phyloP scores from a whole-genome alignment of 2,888 invertebrate genomes.

The Hyposoter dolosus region DNA sequence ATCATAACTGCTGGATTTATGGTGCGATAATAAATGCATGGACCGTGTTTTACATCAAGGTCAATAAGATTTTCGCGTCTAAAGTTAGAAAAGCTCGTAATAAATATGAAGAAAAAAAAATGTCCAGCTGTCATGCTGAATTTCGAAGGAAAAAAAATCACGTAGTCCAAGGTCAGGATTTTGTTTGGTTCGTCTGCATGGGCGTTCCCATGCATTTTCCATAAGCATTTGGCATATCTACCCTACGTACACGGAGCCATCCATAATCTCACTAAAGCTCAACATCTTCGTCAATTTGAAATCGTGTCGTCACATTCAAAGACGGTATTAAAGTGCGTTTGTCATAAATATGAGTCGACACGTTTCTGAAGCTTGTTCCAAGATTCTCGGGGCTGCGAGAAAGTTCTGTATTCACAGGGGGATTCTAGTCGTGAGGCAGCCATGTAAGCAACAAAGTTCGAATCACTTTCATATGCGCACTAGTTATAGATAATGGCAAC shows the following conservation, averaged over 20 bases:
- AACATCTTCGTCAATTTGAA: conserved; percentile 45
- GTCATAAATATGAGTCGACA: conserved; percentile 76
- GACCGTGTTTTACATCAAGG: neutral
- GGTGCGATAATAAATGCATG: neutral
- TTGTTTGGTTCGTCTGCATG: neutral
- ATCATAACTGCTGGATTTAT: conserved; percentile 20
- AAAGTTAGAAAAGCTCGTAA: neutral
- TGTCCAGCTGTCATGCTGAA: neutral
- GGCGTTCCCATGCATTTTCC: neutral
- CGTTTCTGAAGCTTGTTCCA: conserved; percentile 62
- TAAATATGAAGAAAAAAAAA: neutral
- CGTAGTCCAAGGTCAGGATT: neutral
- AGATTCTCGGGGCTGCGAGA: conserved; percentile 36
- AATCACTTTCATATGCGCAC: neutral
- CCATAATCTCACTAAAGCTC: conserved; percentile 48
- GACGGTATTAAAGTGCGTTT: conserved; percentile 70
- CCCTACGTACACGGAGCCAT: conserved; percentile 14
- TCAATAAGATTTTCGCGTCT: neutral
- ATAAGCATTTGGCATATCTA: neutral
- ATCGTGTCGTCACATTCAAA: conserved; percentile 73
- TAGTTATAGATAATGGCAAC: neutral
- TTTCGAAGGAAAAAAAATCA: neutral
- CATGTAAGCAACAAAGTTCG: neutral
- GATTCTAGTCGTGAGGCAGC: neutral
- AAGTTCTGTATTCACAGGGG: conserved; percentile 24